Evolutionary conservation across 2,888 invertebrate genomes (phyloP).

Genomic region (Sepioteuthis lessoniana): DNA sequence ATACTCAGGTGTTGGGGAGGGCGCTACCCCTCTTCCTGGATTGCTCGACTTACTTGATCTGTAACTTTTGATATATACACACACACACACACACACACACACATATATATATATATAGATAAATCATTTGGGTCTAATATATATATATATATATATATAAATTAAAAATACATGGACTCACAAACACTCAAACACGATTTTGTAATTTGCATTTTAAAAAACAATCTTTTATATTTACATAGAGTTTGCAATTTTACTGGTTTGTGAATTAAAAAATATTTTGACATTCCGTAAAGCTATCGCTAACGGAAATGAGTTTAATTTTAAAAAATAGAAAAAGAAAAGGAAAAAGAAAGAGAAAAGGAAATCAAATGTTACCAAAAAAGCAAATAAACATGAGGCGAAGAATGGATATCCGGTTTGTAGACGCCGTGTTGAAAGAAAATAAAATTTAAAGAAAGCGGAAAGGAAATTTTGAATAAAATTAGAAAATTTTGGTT

Average conservation of each 20-base stretch:
- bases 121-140: too few relatives aligned
- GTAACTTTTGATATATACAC: too few relatives aligned
- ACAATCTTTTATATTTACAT: neutral
- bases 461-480: neutral
- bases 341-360: neutral
- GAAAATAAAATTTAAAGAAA: neutral
- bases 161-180: neutral
- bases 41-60: too few relatives aligned
- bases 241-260: neutral
- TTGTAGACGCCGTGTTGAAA: neutral
- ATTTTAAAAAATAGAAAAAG: neutral
- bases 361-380: too few relatives aligned
- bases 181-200: neutral
- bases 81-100: too few relatives aligned
- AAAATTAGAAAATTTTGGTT: neutral
- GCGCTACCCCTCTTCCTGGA: too few relatives aligned
- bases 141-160: neutral
- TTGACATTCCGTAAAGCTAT: slow-evolving; percentile 15
- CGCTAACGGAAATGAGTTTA: neutral
- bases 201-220: neutral
- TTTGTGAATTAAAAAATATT: neutral
- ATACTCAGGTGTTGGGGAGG: too few relatives aligned
- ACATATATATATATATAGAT: too few relatives aligned
- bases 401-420: neutral
- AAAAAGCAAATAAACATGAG: too few relatives aligned